Evolutionary conservation across 1,140 invertebrate genomes (phyloP).

Genomic region (Portunus trituberculatus): DNA sequence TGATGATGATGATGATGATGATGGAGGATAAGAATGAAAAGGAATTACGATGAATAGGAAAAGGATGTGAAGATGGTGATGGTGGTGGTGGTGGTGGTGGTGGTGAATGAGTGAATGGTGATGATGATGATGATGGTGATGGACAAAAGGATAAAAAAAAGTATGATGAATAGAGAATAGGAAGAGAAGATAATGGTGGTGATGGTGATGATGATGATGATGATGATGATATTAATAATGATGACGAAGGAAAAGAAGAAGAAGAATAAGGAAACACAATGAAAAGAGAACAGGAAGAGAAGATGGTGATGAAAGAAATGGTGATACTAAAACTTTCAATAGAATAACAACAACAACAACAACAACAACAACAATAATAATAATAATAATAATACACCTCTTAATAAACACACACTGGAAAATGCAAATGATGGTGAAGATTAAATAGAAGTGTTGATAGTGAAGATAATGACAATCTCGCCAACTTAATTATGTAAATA

Average conservation of each 20-base stretch:
- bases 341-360: too few relatives aligned
- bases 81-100: neutral
- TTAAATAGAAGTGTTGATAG: neutral
- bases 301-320: neutral
- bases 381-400: too few relatives aligned
- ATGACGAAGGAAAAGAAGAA: neutral
- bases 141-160: neutral
- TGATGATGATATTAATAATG: neutral
- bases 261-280: neutral
- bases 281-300: neutral
- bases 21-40: too few relatives aligned
- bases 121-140: neutral
- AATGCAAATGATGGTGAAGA: too few relatives aligned
- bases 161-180: neutral
- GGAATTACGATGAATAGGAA: too few relatives aligned
- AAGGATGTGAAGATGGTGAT: neutral
- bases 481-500: neutral
- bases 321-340: neutral
- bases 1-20: too few relatives aligned
- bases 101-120: neutral
- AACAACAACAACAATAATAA: too few relatives aligned
- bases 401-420: too few relatives aligned
- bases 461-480: neutral
- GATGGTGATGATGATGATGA: neutral
- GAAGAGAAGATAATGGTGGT: neutral